Percentiles rank a stretch among this genome's conserved stretches.
Conservation (phyloP, 1,140 invertebrate species). For the Micrasema minimum region DNA sequence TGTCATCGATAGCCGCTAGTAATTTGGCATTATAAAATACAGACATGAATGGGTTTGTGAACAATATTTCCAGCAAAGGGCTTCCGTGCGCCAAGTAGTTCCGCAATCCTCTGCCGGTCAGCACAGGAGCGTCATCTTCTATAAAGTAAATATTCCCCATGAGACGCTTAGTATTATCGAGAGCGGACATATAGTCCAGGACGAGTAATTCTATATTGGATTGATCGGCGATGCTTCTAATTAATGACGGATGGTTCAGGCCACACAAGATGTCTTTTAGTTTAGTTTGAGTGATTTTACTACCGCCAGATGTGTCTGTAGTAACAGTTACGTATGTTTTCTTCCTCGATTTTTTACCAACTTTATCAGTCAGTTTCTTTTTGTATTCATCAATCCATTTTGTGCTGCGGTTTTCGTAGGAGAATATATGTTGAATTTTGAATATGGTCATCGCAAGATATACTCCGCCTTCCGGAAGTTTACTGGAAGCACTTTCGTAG, state of each 20-base stretch:
- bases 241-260: too few species aligned
- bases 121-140: not conserved
- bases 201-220: not conserved
- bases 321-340: too few species aligned
- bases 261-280: too few species aligned
- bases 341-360: too few species aligned
- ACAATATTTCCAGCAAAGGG: conserved; percentile 1
- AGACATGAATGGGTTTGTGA: not conserved
- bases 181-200: not conserved
- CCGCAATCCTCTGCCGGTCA: not conserved
- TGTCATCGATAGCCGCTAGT: not conserved
- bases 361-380: not conserved
- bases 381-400: conserved; percentile 7
- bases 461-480: not conserved
- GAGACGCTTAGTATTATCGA: not conserved
- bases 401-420: not conserved
- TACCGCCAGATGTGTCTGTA: too few species aligned
- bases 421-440: not conserved
- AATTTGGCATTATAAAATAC: not conserved
- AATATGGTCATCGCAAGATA: not conserved
- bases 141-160: not conserved
- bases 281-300: too few species aligned
- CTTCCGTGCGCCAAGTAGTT: conserved; percentile 10
- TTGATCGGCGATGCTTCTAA: too few species aligned
- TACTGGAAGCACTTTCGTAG: not conserved